Evolutionary conservation across 2,888 invertebrate species (phyloP).

Genomic region (Halocaridina rubra): DNA sequence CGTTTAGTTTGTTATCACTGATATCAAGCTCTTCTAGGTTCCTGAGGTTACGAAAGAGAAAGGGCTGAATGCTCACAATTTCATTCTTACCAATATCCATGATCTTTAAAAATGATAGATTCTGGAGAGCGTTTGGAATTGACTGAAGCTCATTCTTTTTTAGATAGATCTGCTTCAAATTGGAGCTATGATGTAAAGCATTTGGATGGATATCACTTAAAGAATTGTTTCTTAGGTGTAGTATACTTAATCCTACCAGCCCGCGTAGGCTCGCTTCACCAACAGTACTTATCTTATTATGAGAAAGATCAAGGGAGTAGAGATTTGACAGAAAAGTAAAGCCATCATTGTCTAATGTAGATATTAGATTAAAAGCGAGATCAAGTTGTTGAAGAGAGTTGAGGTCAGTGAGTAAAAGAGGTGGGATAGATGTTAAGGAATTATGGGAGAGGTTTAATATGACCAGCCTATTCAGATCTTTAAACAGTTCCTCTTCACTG

Average conservation of each 20-base stretch:
- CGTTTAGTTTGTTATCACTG: conserved; percentile 34
- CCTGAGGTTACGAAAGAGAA: conserved; percentile 34
- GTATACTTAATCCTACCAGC: conserved; percentile 41
- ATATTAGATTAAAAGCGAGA: conserved; percentile 40
- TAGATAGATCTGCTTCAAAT: conserved; percentile 47
- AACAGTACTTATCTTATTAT: conserved; percentile 31
- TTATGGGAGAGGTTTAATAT: conserved; percentile 78
- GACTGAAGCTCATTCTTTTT: conserved; percentile 34
- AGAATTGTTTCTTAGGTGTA: conserved; percentile 46
- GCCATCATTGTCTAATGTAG: conserved; percentile 32
- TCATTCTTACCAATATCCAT: conserved; percentile 50
- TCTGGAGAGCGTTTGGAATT: conserved; percentile 41
- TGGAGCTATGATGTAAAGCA: conserved; percentile 46
- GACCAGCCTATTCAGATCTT: conserved; percentile 78
- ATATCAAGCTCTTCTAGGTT: conserved; percentile 46
- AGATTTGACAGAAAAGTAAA: conserved; percentile 50
- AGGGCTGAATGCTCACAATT: conserved; percentile 36
- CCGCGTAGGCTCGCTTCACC: conserved; percentile 29
- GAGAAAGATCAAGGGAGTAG: conserved; percentile 48
- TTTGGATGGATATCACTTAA: conserved; percentile 29
- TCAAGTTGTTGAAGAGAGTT: conserved; percentile 49
- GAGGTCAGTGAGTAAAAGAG: conserved; percentile 35
- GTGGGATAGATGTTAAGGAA: conserved; percentile 26
- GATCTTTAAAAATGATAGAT: conserved; percentile 50
- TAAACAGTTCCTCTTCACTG: conserved; percentile 82